phyloP scores from a whole-genome alignment of 2,888 invertebrate genomes.

The Noctua fimbriata region DNA sequence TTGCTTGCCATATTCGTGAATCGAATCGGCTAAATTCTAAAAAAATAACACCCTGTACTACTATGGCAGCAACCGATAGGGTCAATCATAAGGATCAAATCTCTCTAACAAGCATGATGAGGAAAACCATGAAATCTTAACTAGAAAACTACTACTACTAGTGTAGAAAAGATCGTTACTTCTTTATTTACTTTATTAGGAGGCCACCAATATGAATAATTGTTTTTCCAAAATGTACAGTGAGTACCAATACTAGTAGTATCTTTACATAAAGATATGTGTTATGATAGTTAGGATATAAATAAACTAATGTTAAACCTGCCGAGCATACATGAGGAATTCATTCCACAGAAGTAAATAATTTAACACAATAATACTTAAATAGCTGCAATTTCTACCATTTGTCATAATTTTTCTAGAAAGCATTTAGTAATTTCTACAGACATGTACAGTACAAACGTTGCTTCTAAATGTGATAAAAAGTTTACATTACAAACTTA shows the following conservation, averaged over 20 bases:
- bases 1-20: too few relatives aligned
- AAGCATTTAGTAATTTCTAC: slow-evolving; percentile 14
- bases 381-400: background rate
- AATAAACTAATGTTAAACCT: background rate
- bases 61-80: too few relatives aligned
- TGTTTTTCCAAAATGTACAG: background rate
- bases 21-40: too few relatives aligned
- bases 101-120: too few relatives aligned
- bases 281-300: background rate
- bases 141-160: too few relatives aligned
- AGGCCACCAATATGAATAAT: background rate
- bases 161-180: too few relatives aligned
- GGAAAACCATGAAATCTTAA: too few relatives aligned
- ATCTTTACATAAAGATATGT: background rate
- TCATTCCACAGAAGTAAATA: background rate
- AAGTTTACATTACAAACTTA: slow-evolving; percentile 29
- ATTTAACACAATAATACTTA: background rate
- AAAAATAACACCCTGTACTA: too few relatives aligned
- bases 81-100: too few relatives aligned
- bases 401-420: slow-evolving; percentile 21
- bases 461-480: slow-evolving; percentile 21
- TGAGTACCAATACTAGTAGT: background rate
- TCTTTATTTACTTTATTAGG: background rate
- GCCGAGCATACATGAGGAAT: background rate
- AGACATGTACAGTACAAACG: background rate